phyloP scores from a whole-genome alignment of 1,140 invertebrate species.

The Eurosta solidaginis region DNA sequence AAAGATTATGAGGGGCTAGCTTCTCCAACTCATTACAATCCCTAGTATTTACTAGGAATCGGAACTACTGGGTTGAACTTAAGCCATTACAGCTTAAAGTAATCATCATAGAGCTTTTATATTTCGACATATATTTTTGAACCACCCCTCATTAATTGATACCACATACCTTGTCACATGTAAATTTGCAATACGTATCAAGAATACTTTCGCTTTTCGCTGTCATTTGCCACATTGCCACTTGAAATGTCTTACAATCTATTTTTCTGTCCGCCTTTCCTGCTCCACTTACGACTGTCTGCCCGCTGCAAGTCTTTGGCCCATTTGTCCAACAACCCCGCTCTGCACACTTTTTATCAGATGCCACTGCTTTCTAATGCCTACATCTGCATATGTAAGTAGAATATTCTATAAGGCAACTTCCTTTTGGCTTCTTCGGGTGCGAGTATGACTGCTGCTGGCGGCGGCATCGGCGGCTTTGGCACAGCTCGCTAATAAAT shows the following conservation, averaged over 20 bases:
- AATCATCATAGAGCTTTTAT: no score
- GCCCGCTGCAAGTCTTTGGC: not conserved
- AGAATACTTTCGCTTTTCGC: not conserved
- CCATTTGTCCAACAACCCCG: not conserved
- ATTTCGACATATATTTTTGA: no score
- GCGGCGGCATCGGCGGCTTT: not conserved
- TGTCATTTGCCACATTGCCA: conserved; percentile 25
- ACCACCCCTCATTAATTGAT: not conserved
- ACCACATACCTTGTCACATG: not conserved
- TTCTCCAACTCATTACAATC: no score
- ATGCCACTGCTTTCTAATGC: not conserved
- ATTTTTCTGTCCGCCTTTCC: not conserved
- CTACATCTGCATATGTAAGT: not conserved
- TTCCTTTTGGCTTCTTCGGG: not conserved
- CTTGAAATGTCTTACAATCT: conserved; percentile 9
- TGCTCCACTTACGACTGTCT: not conserved
- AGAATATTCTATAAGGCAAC: not conserved
- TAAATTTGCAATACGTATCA: not conserved
- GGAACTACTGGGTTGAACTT: no score
- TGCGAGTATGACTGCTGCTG: not conserved
- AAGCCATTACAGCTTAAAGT: no score
- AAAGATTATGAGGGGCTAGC: no score
- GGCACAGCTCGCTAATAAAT: not conserved
- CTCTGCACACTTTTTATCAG: not conserved
- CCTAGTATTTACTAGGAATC: no score